A percentile compares a stretch with the other conserved stretches of the same genome.
These are phyloP conservation scores for Furnarius figulus DNA, from an alignment of 2,113 vertebrate species.

Conservation along the genomic window DNA sequence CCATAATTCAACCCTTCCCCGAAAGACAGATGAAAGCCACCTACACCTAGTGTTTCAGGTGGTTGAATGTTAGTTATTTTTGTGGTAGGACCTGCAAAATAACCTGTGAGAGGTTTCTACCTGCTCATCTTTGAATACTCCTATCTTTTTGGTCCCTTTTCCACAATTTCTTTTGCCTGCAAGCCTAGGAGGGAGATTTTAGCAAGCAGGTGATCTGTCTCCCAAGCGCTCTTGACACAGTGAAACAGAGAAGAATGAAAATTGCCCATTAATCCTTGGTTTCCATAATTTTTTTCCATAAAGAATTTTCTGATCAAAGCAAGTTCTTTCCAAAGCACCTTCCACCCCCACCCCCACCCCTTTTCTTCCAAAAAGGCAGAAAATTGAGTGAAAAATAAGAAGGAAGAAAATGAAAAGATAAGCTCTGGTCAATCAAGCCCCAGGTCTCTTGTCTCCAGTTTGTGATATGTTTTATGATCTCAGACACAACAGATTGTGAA, in stretches of 20 bases:
- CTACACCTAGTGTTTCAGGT: not conserved
- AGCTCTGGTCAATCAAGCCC: slow-evolving; percentile 47
- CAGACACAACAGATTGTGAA: slow-evolving; percentile 78
- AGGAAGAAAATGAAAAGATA: slow-evolving; percentile 48
- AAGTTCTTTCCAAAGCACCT: not conserved
- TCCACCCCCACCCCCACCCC: too few relatives aligned
- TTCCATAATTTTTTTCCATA: not conserved
- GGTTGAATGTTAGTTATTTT: not conserved
- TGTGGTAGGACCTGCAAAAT: not conserved
- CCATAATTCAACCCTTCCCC: not conserved
- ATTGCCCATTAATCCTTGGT: not conserved
- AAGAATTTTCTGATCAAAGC: slow-evolving; percentile 4
- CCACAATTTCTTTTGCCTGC: not conserved
- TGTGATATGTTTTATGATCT: slow-evolving; percentile 78
- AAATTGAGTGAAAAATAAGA: slow-evolving; percentile 49
- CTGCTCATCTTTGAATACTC: not conserved
- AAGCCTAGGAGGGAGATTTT: not conserved
- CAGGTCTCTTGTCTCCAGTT: slow-evolving; percentile 57
- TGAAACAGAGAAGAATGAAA: not conserved
- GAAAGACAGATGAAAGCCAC: not conserved
- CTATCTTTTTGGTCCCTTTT: not conserved
- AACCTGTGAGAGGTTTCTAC: not conserved
- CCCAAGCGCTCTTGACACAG: not conserved
- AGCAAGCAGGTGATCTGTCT: not conserved
- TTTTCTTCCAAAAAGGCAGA: not conserved